These are phyloP conservation scores for Pyrrhosoma nymphula DNA, from an alignment of 2,888 invertebrate genomes.

Conservation along the genomic window DNA sequence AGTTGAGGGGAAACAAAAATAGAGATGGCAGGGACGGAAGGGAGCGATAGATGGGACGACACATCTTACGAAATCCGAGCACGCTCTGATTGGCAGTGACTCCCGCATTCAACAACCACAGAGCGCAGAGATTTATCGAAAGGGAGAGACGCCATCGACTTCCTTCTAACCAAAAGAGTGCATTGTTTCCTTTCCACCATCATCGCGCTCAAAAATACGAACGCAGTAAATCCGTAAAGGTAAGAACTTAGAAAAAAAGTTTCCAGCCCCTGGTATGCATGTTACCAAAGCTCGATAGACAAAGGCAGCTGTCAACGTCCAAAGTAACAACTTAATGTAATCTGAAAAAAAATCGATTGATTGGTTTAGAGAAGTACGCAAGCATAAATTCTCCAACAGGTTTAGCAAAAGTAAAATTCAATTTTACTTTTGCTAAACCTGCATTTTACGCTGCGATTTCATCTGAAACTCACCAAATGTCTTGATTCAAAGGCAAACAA, in stretches of 20 bases:
- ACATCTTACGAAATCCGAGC: constrained; percentile 21
- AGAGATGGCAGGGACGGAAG: neutral
- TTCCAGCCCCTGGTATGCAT: too few species aligned
- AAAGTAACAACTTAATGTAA: too few species aligned
- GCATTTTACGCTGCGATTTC: too few species aligned
- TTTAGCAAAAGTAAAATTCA: too few species aligned
- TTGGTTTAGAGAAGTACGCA: too few species aligned
- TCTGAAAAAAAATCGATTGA: too few species aligned
- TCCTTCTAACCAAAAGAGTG: neutral
- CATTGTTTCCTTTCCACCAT: neutral
- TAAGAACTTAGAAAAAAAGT: neutral
- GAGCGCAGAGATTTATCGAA: neutral
- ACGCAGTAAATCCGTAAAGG: neutral
- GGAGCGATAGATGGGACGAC: neutral
- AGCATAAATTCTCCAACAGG: too few species aligned
- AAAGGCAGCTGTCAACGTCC: too few species aligned
- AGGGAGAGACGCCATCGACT: neutral
- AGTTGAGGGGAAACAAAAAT: neutral
- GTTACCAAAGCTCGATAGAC: too few species aligned
- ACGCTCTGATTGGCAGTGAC: constrained; percentile 25
- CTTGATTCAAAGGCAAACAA: too few species aligned
- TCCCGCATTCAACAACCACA: neutral
- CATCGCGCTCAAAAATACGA: neutral
- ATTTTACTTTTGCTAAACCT: too few species aligned
- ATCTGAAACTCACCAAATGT: too few species aligned